phyloP scores from a whole-genome alignment of 2,797 vertebrate species.

The Merluccius polli region DNA sequence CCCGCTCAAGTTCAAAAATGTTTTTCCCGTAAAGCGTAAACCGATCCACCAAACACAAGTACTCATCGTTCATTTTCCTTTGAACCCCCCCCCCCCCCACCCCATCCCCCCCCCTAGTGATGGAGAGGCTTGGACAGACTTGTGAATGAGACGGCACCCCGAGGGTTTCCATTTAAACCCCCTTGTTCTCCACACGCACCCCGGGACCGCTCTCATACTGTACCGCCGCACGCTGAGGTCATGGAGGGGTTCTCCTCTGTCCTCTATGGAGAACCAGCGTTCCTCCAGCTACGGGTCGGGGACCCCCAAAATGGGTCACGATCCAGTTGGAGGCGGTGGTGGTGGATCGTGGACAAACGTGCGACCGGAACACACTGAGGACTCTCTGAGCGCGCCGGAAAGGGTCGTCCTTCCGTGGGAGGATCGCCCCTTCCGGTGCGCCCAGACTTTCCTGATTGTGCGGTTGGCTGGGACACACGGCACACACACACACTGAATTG shows the following conservation, averaged over 20 bases:
- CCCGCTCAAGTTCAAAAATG: background rate
- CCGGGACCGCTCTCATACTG: conserved; percentile 32
- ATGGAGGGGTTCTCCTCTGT: conserved; percentile 9
- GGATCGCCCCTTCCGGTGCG: too few relatives aligned
- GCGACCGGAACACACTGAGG: too few relatives aligned
- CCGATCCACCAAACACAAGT: background rate
- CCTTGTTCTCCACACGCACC: conserved; percentile 39
- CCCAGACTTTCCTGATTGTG: too few relatives aligned
- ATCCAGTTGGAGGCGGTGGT: too few relatives aligned
- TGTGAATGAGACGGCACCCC: conserved; percentile 48
- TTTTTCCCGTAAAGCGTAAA: background rate
- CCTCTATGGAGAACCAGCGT: conserved; percentile 30
- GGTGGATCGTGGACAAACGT: too few relatives aligned
- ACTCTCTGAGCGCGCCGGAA: background rate
- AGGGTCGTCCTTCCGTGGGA: too few relatives aligned
- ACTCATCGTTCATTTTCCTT: background rate
- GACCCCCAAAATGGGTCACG: too few relatives aligned
- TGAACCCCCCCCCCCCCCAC: conserved; percentile 24
- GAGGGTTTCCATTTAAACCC: conserved; percentile 44
- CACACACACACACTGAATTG: background rate
- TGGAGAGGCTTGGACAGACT: conserved; percentile 37
- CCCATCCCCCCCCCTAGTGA: conserved; percentile 55
- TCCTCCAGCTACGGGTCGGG: conserved; percentile 30
- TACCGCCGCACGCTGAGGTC: conserved; percentile 16
- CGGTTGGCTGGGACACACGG: background rate